Evolutionary conservation across 2,888 invertebrate genomes (phyloP).

Genomic region (Ormyrus thymus): DNA sequence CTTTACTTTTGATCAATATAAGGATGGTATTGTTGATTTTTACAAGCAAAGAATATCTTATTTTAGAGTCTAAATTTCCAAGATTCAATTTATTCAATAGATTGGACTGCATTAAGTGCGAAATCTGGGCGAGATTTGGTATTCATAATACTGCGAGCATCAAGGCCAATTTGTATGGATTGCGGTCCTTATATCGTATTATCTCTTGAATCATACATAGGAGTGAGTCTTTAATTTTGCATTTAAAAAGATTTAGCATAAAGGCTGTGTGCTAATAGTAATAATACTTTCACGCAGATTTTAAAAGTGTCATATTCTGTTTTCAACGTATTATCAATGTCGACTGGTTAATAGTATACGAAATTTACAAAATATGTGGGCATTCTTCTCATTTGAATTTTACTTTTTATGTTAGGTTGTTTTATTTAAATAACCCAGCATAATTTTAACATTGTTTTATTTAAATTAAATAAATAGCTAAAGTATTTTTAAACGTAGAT

Average conservation of each 20-base stretch:
- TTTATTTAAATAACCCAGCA: too few species aligned
- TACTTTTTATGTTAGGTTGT: too few species aligned
- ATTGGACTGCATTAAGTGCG: constrained; percentile 15
- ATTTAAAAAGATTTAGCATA: background rate
- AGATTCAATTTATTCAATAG: constrained; percentile 18
- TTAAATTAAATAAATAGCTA: too few species aligned
- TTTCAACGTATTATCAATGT: constrained; percentile 27
- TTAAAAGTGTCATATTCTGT: constrained; percentile 37
- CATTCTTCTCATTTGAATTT: too few species aligned
- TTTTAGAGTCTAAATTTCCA: constrained; percentile 28
- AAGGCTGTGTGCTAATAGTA: background rate
- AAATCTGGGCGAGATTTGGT: constrained; percentile 2
- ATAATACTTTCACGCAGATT: constrained; percentile 11
- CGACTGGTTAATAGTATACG: background rate
- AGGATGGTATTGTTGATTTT: too few species aligned
- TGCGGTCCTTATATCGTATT: constrained; percentile 39
- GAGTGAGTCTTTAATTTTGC: constrained; percentile 27
- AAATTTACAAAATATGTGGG: too few species aligned
- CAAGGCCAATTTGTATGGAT: constrained; percentile 23
- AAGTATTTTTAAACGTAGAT: too few species aligned
- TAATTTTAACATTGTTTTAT: too few species aligned
- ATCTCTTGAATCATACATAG: constrained; percentile 36
- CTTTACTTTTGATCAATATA: too few species aligned
- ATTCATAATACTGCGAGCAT: constrained; percentile 25
- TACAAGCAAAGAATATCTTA: background rate